Base-by-base conservation (phyloP, 2,888 invertebrate species). In the Agrochola circellaris region DNA sequence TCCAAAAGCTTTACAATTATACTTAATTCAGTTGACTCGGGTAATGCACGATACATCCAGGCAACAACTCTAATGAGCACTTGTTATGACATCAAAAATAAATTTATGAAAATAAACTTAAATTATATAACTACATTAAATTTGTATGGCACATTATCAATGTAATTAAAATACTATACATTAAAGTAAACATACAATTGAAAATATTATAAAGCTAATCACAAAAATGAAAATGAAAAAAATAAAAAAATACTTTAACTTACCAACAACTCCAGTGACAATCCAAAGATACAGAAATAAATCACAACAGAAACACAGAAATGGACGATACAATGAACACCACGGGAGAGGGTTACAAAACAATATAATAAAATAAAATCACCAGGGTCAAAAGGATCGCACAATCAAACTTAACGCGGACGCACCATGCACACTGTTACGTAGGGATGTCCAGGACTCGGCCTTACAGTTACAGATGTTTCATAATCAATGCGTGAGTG, bases 401-500 rank as follows among this genome's bases (percentile, higher is more conserved):
- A 95, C 95, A 93, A 93, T 92, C 91, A 90, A 93, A 95, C 93
- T 92, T 92, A 92, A 93, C 91, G 91, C 88, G 90, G 85, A 79
- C 90, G 90, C 91, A 90, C 87, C 84, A 88, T 85, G 89, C 90
- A 89, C 92, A 92, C 91, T 79, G 88, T 84, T 84, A 87, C 79
- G 86, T 85, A 86, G 81, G 76, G 78, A 85, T 83, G 90, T 91
- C 88, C 91, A 86, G 90, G 87, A 85, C 80, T 85, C 85, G 88
- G 82, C 85, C 86, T 89, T 86, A 89, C 90, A 89, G 90, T 92
- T 93, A 94, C 92, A 92, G 91, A 91, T 92, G 93, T 93, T 93
- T 95, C 91, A 94, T 94, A 95, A 95, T 95, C 95, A 93, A 95
- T 95, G 95, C 93, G 93, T 93, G 92, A 93, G 90, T 95, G 95